Evolutionary conservation across 2,113 vertebrate genomes (phyloP).

Genomic region (Larimichthys polyactis): DNA sequence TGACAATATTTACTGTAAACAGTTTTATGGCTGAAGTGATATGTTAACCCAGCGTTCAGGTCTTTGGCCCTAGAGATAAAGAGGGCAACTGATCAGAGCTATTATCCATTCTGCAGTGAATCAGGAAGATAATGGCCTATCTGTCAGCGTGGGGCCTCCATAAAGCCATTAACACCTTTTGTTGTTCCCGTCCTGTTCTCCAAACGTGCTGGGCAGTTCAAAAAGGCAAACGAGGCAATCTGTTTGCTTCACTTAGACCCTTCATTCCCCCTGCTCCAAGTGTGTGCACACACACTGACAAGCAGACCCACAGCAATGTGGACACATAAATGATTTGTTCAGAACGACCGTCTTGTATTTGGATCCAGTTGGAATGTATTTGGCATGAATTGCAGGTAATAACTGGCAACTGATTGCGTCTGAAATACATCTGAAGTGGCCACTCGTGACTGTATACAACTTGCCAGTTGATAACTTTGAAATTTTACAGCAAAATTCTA

Average conservation of each 20-base stretch:
- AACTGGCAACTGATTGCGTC: neutral
- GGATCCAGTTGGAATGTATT: slow-evolving; percentile 27
- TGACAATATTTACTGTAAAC: slow-evolving; percentile 46
- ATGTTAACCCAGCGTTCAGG: slow-evolving; percentile 52
- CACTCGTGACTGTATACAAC: neutral
- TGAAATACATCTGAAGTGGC: neutral
- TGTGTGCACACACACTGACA: slow-evolving; percentile 37
- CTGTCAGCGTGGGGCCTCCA: slow-evolving; percentile 93
- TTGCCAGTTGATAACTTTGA: neutral
- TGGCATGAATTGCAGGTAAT: slow-evolving; percentile 21
- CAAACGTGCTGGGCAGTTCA: slow-evolving; percentile 90
- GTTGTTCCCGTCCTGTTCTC: slow-evolving; percentile 89
- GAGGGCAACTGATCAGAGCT: slow-evolving; percentile 92
- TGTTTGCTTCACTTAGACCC: slow-evolving; percentile 84
- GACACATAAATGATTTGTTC: slow-evolving; percentile 42
- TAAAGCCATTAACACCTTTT: slow-evolving; percentile 99
- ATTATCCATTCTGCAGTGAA: slow-evolving; percentile 91
- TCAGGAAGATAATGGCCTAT: slow-evolving; percentile 93
- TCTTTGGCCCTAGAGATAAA: slow-evolving; percentile 87
- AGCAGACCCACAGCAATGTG: slow-evolving; percentile 28
- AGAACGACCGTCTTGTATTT: slow-evolving; percentile 10
- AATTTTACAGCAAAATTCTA: neutral
- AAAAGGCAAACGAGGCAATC: slow-evolving; percentile 89
- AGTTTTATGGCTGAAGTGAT: slow-evolving; percentile 50
- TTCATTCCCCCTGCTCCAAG: slow-evolving; percentile 68